Evolutionary conservation across 2,797 vertebrate genomes (phyloP), one percentile per base, ranked within the genome.

Genomic region (Calcarius lapponicus): DNA sequence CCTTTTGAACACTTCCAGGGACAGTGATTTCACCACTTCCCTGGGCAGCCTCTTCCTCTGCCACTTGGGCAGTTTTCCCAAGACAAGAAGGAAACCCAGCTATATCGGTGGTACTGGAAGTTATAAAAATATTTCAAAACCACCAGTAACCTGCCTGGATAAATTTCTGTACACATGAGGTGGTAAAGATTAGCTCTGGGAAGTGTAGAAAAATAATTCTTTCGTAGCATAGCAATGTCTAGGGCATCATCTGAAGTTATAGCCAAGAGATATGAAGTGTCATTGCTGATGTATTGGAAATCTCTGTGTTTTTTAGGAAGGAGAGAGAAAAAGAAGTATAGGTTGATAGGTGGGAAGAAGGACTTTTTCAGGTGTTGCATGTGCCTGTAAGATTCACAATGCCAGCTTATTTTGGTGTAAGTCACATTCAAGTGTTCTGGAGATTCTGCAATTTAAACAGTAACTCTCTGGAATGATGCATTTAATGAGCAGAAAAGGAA

Each of bases 401-500:
- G 53, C 66, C 31, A 38, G 20, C 40, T 69, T 88, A 42, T 74
- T 88, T 80, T 82, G 40, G 42, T 73, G 11, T 69, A 57, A 81
- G 21, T 92, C 64, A 48, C 45, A 61, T 72, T 92, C 66, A 78
- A 21, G 29, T 74, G 34, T 90, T 93, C 28, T 84, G 58, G 66
- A 86, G 82, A 73, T 88, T 88, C 58, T 91, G 29, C 76, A 78
- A 8, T 79, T 95, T 88, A 90, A 92, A 79, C 67, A 86, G 26
- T 83, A 93, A 48, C 36, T 96, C 75, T 92, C 29, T 18, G 28
- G n/a, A 92, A 84, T 69, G 75, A 45, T 75, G 36, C 42, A 50
- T 74, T 80, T 96, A 93, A 94, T 93, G 80, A 96, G 81, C 40
- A 83, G 66, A 78, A 94, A 57, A 94, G 75, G 53, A 94, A 95